Evolutionary conservation across 2,797 vertebrate species (phyloP).

Genomic region (Borostomias antarcticus): DNA sequence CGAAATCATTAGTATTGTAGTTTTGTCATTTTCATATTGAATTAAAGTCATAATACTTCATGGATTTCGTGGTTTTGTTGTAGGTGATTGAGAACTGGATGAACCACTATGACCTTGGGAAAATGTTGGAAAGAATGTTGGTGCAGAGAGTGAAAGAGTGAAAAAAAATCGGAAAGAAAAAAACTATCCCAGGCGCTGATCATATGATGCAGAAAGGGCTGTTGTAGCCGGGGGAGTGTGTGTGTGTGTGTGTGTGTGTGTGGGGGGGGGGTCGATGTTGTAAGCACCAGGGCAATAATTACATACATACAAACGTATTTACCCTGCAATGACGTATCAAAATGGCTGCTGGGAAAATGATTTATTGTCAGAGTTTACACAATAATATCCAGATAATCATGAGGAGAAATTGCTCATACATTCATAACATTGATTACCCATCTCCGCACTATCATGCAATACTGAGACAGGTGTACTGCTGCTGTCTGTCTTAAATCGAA

Average conservation of each 20-base stretch:
- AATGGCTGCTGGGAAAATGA: too few relatives aligned
- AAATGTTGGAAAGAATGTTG: not conserved
- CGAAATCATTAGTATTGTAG: not conserved
- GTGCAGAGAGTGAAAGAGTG: not conserved
- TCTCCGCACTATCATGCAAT: not conserved
- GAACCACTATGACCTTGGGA: not conserved
- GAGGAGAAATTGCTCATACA: not conserved
- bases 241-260: too few relatives aligned
- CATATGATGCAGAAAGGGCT: slow-evolving; percentile 69
- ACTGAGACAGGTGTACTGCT: not conserved
- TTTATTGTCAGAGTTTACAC: too few relatives aligned
- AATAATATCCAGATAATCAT: not conserved
- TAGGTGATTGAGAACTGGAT: not conserved
- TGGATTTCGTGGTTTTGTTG: not conserved
- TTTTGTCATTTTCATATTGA: not conserved
- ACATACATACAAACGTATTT: too few relatives aligned
- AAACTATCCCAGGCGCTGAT: slow-evolving; percentile 53
- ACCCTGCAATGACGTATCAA: too few relatives aligned
- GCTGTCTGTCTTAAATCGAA: not conserved
- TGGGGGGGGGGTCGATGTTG: too few relatives aligned
- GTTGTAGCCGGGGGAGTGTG: too few relatives aligned
- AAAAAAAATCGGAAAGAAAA: not conserved
- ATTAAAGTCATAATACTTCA: not conserved
- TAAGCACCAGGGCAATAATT: too few relatives aligned
- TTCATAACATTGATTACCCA: not conserved